Percentiles rank a stretch among this genome's conserved stretches.
These are phyloP conservation scores for Megalonaias nervosa DNA, from an alignment of 1,140 invertebrate genomes.

Conservation along the genomic window DNA sequence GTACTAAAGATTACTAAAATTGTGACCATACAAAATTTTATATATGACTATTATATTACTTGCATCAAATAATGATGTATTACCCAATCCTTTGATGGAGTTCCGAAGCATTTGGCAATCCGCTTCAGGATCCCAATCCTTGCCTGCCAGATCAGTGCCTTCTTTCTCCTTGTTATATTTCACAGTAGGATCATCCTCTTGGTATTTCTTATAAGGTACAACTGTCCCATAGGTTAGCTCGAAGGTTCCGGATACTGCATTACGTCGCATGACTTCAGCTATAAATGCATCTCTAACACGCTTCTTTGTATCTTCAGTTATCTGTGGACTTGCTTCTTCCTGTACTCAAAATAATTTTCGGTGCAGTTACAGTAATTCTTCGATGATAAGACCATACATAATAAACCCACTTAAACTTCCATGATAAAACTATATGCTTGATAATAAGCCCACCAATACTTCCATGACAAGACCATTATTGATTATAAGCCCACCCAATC, in stretches of 20 bases:
- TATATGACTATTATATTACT: background rate
- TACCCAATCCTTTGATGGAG: conserved; percentile 69
- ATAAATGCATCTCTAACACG: conserved; percentile 47
- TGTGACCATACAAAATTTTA: too few species aligned
- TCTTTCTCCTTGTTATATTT: conserved; percentile 41
- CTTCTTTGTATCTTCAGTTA: conserved; percentile 38
- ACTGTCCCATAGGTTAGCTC: conserved; percentile 63
- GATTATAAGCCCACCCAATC: too few species aligned
- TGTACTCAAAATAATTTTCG: background rate
- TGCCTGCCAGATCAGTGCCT: conserved; percentile 37
- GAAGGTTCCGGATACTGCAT: conserved; percentile 54
- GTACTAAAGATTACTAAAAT: too few species aligned
- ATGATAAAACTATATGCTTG: too few species aligned
- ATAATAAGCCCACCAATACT: too few species aligned
- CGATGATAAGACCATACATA: too few species aligned
- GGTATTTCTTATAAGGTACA: conserved; percentile 45
- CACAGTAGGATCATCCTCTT: conserved; percentile 46
- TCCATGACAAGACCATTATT: too few species aligned
- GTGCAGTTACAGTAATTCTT: too few species aligned
- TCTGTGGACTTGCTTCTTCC: conserved; percentile 12
- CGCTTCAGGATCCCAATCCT: conserved; percentile 59
- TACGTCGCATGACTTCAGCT: conserved; percentile 47
- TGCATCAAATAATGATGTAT: background rate
- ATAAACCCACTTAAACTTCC: too few species aligned
- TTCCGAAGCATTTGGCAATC: conserved; percentile 65